phyloP scores from a whole-genome alignment of 2,113 vertebrate genomes.

The Oncorhynchus mykiss region DNA sequence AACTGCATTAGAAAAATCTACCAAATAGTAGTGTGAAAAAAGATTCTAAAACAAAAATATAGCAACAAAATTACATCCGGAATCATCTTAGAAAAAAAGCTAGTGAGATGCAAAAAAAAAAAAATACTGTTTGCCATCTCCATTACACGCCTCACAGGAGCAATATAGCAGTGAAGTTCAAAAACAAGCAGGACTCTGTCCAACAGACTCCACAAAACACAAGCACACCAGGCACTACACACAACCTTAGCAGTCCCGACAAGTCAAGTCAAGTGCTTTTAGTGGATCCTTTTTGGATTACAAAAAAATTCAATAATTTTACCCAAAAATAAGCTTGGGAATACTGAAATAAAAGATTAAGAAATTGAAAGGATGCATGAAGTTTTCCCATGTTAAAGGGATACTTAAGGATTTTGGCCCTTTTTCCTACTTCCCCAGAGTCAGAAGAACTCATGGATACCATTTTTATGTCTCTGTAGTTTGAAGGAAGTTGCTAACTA shows the following conservation, averaged over 20 bases:
- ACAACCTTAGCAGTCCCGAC: background rate
- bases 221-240: constrained; percentile 17
- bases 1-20: too few species aligned
- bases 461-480: too few species aligned
- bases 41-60: constrained; percentile 1
- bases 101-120: too few species aligned
- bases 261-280: constrained; percentile 36
- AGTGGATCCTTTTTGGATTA: constrained; percentile 18
- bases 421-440: too few species aligned
- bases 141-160: constrained; percentile 17
- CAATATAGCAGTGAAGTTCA: background rate
- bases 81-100: too few species aligned
- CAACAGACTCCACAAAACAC: background rate
- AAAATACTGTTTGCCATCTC: constrained; percentile 57
- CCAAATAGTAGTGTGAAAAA: background rate
- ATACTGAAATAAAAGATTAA: too few species aligned
- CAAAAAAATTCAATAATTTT: constrained; percentile 17
- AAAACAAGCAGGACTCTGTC: background rate
- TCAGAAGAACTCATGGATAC: too few species aligned
- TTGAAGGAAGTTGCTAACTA: too few species aligned
- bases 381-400: too few species aligned
- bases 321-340: background rate
- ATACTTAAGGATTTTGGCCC: too few species aligned
- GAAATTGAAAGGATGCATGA: too few species aligned
- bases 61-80: too few species aligned